Base-by-base conservation (phyloP, 1,140 invertebrate species). In the Zaprionus inermis region DNA sequence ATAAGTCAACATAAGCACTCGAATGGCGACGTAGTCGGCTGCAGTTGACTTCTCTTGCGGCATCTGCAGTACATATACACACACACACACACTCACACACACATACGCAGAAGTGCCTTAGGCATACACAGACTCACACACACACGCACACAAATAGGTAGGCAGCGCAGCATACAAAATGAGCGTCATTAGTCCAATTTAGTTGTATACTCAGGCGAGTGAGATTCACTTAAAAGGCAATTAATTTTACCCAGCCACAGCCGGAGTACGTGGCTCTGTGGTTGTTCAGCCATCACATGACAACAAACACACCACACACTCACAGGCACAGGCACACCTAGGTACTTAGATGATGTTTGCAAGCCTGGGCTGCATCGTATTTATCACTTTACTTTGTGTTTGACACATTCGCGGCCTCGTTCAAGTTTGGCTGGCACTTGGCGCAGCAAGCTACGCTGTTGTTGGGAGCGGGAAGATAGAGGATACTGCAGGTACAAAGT, bases 151-250 rank as follows among this genome's bases (percentile, higher is more conserved):
- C n/a, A 36, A 1, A 52, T 34, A 38, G 20, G 28, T 28, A 32
- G 41, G 56, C 69, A 34, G 54, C 61, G 67, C 66, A 63, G 89
- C 81, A 82, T 89, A 91, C 73, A 74, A 91, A 91, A 91, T 91
- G 84, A 91, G 89, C 89, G 83, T 91, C 89, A 91, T 91, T 91
- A 91, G 89, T 88, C 78, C 89, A 91, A 91, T 91, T 91, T 91
- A 89, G 88, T 91, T 91, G 84, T 89, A 89, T 89, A 85, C 89
- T 78, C 81, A 89, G 78, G 89, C 77, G 91, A 91, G 82, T 85
- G 90, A 88, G 90, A 91, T 91, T 91, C 90, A 91, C 90, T 91
- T 91, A 91, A 91, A 91, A 90, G 90, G 90, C 90, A 91, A 91
- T 91, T 91, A 91, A 91, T 91, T 85, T 91, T 74, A 72, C 78